phyloP scores from a whole-genome alignment of 2,888 invertebrate species.

The Acanthosepion esculentum region DNA sequence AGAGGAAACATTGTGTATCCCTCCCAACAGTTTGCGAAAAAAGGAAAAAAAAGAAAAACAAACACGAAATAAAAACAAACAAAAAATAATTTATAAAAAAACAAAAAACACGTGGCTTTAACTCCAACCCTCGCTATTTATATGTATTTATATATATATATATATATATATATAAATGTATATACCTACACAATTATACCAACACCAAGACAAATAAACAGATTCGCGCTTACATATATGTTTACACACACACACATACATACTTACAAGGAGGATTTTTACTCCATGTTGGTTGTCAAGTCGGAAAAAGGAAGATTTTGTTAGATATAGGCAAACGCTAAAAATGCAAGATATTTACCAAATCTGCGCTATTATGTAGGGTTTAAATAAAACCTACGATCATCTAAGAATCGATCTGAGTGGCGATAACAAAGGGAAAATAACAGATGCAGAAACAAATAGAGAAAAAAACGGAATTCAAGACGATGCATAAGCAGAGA shows the following conservation, averaged over 20 bases:
- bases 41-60: neutral
- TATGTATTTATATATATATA: neutral
- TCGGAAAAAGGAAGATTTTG: neutral
- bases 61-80: neutral
- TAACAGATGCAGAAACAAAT: neutral
- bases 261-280: neutral
- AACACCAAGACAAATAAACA: too few species aligned
- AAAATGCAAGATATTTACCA: neutral
- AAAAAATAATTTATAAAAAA: neutral
- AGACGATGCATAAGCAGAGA: neutral
- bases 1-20: too few species aligned
- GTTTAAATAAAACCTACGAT: neutral
- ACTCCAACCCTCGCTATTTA: neutral
- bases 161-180: neutral
- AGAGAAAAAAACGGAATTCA: neutral
- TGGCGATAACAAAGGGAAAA: neutral
- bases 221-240: neutral
- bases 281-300: constrained; percentile 20
- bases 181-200: neutral
- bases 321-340: neutral
- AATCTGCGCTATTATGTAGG: neutral
- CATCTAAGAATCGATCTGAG: neutral
- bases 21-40: neutral
- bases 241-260: neutral
- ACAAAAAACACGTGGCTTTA: neutral